These are phyloP conservation scores for Drosophila kokeensis DNA, from an alignment of 2,888 invertebrate genomes.

Conservation along the genomic window DNA sequence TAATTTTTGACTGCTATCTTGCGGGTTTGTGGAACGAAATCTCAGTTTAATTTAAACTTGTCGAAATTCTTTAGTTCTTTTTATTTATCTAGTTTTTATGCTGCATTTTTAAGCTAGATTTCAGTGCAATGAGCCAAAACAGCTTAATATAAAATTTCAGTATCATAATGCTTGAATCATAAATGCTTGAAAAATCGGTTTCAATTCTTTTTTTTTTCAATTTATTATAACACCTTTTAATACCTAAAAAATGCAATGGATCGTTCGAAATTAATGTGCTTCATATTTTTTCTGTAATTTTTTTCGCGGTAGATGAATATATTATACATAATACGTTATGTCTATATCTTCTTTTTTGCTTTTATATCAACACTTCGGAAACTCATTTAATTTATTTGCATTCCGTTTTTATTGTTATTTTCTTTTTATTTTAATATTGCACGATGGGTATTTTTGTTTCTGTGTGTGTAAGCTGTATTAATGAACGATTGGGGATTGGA, in stretches of 20 bases:
- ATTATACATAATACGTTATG: conserved; percentile 2
- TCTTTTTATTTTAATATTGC: conserved; percentile 3
- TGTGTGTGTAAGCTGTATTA: conserved; percentile 34
- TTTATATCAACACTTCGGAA: conserved; percentile 47
- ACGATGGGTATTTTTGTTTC: not conserved
- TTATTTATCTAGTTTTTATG: not conserved
- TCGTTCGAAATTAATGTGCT: conserved; percentile 15
- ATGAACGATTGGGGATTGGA: conserved; percentile 7
- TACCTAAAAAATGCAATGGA: not conserved
- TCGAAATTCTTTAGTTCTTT: not conserved
- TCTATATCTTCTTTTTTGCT: not conserved
- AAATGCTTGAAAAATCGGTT: not conserved
- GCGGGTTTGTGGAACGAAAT: conserved; percentile 1
- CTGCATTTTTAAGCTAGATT: not conserved
- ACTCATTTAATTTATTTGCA: conserved; percentile 35
- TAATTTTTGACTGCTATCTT: conserved; percentile 13
- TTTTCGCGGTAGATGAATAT: conserved; percentile 10
- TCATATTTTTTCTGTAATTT: conserved; percentile 1
- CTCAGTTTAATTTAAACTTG: not conserved
- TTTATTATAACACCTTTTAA: not conserved
- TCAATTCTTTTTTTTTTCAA: not conserved
- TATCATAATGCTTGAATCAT: not conserved
- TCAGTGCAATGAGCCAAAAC: not conserved
- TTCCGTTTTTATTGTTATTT: conserved; percentile 1
- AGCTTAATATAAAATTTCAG: not conserved